Conservation (phyloP, 2,113 vertebrate genomes). For the Takifugu bimaculatus region DNA sequence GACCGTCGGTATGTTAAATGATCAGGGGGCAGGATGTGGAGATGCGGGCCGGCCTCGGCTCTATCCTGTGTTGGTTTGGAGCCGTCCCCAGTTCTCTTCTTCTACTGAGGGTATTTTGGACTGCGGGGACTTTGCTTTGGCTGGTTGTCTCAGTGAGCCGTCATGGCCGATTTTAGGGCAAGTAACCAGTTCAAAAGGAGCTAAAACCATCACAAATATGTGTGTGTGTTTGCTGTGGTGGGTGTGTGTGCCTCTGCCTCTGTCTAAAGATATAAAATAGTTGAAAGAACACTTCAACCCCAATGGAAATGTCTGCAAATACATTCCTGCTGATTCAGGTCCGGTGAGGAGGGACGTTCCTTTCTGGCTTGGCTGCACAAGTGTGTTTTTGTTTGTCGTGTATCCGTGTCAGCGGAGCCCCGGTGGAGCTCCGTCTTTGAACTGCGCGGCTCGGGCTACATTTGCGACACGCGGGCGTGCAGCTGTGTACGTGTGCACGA, state of each 20-base stretch:
- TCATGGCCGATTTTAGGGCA: conserved; percentile 48
- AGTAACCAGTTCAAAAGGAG: conserved; percentile 6
- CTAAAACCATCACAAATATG: background rate
- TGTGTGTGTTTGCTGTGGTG: conserved; percentile 25
- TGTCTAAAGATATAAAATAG: conserved; percentile 35
- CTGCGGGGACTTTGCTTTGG: conserved; percentile 26
- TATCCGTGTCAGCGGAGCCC: conserved; percentile 19
- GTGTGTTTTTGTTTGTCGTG: conserved; percentile 5
- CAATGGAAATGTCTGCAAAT: conserved; percentile 45
- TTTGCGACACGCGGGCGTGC: conserved; percentile 23
- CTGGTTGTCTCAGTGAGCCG: conserved; percentile 31
- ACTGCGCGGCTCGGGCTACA: conserved; percentile 23
- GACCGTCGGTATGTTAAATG: too few species aligned
- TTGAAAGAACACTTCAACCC: conserved; percentile 56
- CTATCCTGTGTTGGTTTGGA: background rate
- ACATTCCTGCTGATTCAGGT: conserved; percentile 60
- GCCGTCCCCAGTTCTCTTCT: conserved; percentile 6
- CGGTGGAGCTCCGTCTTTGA: conserved; percentile 42
- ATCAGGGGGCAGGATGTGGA: background rate
- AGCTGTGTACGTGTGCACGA: conserved; percentile 10
- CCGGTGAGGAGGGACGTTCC: conserved; percentile 40
- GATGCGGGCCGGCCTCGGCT: background rate
- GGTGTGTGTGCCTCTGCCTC: conserved; percentile 23
- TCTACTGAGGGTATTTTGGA: conserved; percentile 26
- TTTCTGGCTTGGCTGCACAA: background rate